Base-by-base conservation (phyloP, 1,140 invertebrate species). In the Oedothorax gibbosus region DNA sequence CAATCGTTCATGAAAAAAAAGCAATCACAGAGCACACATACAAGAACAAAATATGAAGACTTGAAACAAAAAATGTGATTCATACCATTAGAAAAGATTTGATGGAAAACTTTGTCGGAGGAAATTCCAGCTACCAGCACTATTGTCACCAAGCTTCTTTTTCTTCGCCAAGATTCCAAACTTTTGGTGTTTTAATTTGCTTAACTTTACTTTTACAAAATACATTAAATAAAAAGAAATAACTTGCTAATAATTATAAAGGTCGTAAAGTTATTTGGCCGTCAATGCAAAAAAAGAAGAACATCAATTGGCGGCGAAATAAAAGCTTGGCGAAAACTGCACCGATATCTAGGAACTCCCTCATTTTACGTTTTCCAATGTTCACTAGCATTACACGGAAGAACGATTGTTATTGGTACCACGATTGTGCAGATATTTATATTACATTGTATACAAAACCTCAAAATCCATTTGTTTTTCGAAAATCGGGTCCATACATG, bases 361-460 rank as follows among this genome's bases (percentile, higher is more conserved):
- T 68, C 14, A 64, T 64, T 64, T 82, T 21, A 0, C n/a, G 35
- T 35, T 76, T 83, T 76, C n/a, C 20, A n/a, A 62, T 62, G 53
- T 83, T 15, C n/a, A 75, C 81, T 83, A 85, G 15, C 78, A 85
- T 85, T 12, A 78, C 75, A 85, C 83, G 83, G 83, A 85, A 85
- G 83, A 85, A 78, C 83, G 73, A 85, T 85, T 77, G 83, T 85
- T 35, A 35, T 35, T 77, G 56, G 65, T 85, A 78, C 73, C 75
- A 78, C 83, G 83, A 85, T 85, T 85, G 83, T 85, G 83, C 83
- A 85, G 83, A 85, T n/a, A 78, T 62, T 57, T 85, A 53, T 60
- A 71, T 20, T 82, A 83, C 71, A 82, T 62, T 83, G 56, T 83
- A 83, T 75, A 60, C 66, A 83, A 83, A 73, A 83, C 14, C n/a